phyloP scores from a whole-genome alignment of 1,140 invertebrate species.

The Drosophila rhopaloa region DNA sequence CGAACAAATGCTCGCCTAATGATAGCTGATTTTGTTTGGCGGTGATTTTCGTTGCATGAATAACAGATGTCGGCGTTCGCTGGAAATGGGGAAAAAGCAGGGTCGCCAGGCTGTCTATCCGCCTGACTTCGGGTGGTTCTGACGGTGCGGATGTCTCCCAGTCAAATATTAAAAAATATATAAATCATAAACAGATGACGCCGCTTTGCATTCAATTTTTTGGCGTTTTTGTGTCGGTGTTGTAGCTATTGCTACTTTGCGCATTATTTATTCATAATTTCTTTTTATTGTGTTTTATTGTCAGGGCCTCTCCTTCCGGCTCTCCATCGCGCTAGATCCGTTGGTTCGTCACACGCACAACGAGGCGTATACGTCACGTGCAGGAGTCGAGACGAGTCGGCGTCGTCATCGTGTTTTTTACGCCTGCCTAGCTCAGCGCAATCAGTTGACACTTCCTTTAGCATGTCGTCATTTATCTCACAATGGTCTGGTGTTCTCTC shows the following conservation, averaged over 20 bases:
- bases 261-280: slow-evolving; percentile 82
- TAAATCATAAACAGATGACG: slow-evolving; percentile 81
- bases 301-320: slow-evolving; percentile 10
- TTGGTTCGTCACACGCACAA: slow-evolving; percentile 66
- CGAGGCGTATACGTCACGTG: slow-evolving; percentile 80
- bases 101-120: slow-evolving; percentile 26
- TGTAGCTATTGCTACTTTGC: slow-evolving; percentile 68
- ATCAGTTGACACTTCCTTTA: slow-evolving; percentile 82
- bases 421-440: slow-evolving; percentile 81
- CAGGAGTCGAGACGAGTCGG: slow-evolving; percentile 36
- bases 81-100: slow-evolving; percentile 2
- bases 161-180: slow-evolving; percentile 74
- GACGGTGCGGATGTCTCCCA: slow-evolving; percentile 25
- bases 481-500: slow-evolving; percentile 36
- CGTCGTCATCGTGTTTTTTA: slow-evolving; percentile 61
- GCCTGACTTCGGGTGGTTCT: slow-evolving; percentile 8
- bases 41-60: slow-evolving; percentile 57
- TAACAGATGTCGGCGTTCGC: slow-evolving; percentile 20
- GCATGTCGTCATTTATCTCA: slow-evolving; percentile 80
- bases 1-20: slow-evolving; percentile 65
- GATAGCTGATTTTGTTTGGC: slow-evolving; percentile 66
- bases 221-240: slow-evolving; percentile 38
- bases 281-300: slow-evolving; percentile 82
- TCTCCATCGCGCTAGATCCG: background rate
- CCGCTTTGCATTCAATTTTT: slow-evolving; percentile 41